These are phyloP conservation scores for Garra rufa DNA, from an alignment of 2,113 vertebrate genomes.

Conservation along the genomic window DNA sequence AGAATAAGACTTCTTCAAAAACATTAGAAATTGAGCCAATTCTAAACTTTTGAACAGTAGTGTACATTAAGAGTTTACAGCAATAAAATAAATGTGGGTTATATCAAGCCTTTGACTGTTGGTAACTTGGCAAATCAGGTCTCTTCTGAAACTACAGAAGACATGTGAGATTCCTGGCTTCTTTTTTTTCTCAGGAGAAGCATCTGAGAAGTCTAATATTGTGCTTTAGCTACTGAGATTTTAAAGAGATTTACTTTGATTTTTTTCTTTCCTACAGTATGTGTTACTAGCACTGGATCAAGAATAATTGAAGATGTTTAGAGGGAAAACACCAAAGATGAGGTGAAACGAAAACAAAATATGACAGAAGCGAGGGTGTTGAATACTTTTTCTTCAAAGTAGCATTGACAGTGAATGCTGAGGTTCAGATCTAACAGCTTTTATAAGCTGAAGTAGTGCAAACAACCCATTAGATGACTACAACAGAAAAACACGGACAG, in stretches of 20 bases:
- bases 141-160: too few species aligned
- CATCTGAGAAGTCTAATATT: background rate
- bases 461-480: constrained; percentile 14
- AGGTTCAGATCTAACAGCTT: constrained; percentile 11
- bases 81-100: background rate
- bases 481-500: constrained; percentile 9
- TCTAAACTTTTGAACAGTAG: background rate
- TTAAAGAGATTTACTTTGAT: background rate
- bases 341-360: constrained; percentile 1
- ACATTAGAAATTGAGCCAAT: background rate
- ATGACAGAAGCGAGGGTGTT: constrained; percentile 4
- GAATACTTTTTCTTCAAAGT: background rate
- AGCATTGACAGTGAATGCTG: background rate
- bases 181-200: background rate
- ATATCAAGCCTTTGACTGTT: too few species aligned
- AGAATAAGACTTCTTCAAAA: background rate
- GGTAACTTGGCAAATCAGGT: too few species aligned
- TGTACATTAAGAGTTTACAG: background rate
- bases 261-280: background rate
- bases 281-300: background rate
- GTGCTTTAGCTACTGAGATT: background rate
- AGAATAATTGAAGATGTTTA: constrained; percentile 3
- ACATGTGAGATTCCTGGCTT: background rate
- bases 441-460: constrained; percentile 1
- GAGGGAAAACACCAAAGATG: background rate